Evolutionary conservation across 2,113 vertebrate species (phyloP).

Genomic region (Oncorhynchus clarkii): DNA sequence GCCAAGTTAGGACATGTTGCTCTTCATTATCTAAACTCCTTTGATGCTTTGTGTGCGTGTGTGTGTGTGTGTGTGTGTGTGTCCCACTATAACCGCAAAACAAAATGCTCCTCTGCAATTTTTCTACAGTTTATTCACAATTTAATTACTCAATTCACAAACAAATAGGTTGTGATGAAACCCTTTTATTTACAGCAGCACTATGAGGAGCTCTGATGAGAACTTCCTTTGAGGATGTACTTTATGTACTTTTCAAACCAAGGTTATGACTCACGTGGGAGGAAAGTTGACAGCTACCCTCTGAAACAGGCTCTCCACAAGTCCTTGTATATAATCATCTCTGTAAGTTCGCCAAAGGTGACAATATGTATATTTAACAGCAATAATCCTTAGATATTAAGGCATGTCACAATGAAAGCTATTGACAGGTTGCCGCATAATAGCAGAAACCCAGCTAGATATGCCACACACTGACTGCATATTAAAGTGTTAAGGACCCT

Average conservation of each 20-base stretch:
- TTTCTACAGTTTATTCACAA: too few species aligned
- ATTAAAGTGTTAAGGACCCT: constrained; percentile 41
- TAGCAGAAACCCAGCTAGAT: constrained; percentile 27
- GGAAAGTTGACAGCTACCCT: constrained; percentile 14
- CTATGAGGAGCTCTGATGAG: not conserved
- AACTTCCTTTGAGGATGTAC: not conserved
- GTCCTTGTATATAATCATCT: constrained; percentile 20
- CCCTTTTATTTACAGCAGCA: not conserved
- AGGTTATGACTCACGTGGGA: constrained; percentile 25
- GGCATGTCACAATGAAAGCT: constrained; percentile 22
- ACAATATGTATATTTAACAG: constrained; percentile 36
- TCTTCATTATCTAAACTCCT: too few species aligned
- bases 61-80: too few species aligned
- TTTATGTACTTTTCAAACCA: constrained; percentile 18
- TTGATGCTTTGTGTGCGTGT: too few species aligned
- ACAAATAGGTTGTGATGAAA: too few species aligned
- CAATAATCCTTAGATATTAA: constrained; percentile 36
- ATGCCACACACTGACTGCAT: constrained; percentile 28
- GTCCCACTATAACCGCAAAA: too few species aligned
- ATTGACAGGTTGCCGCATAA: constrained; percentile 48
- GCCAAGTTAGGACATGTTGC: too few species aligned
- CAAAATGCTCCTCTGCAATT: too few species aligned
- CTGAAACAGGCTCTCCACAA: constrained; percentile 19
- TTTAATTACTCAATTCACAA: too few species aligned
- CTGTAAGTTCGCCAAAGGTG: constrained; percentile 16